phyloP scores from a whole-genome alignment of 1,140 invertebrate genomes.

The Gonioctena quinquepunctata region DNA sequence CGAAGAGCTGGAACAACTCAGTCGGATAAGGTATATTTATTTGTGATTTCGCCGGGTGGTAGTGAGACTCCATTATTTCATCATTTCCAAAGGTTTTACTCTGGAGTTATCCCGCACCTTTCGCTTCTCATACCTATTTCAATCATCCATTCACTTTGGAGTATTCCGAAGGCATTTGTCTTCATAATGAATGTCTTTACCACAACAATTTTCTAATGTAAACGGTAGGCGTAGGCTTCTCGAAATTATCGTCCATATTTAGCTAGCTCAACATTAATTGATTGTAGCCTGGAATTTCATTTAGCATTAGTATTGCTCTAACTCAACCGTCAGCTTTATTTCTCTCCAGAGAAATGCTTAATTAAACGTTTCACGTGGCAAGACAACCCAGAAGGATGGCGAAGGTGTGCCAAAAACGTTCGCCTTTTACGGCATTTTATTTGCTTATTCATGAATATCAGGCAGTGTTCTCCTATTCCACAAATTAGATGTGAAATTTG shows the following conservation, averaged over 20 bases:
- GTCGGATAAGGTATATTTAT: background rate
- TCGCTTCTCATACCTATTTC: background rate
- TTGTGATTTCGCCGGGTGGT: background rate
- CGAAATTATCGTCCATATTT: constrained; percentile 1
- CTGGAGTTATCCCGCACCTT: too few species aligned
- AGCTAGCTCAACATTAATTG: constrained; percentile 4
- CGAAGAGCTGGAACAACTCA: background rate
- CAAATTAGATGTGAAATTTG: background rate
- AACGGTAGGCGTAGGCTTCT: background rate
- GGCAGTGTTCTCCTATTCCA: background rate
- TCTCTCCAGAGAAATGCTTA: background rate
- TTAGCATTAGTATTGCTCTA: constrained; percentile 1
- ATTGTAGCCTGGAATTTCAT: constrained; percentile 8
- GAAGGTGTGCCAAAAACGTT: background rate
- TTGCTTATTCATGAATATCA: background rate
- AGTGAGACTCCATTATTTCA: background rate
- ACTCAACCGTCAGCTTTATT: background rate
- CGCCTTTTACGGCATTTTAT: background rate
- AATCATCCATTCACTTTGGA: background rate
- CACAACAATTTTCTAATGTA: background rate
- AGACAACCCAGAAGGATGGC: background rate
- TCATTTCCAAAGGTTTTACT: background rate
- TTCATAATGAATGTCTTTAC: background rate
- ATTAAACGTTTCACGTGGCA: background rate
- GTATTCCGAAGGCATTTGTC: background rate